Conservation (phyloP, 2,888 invertebrate species). For the Nephrocerus scutellatus region DNA sequence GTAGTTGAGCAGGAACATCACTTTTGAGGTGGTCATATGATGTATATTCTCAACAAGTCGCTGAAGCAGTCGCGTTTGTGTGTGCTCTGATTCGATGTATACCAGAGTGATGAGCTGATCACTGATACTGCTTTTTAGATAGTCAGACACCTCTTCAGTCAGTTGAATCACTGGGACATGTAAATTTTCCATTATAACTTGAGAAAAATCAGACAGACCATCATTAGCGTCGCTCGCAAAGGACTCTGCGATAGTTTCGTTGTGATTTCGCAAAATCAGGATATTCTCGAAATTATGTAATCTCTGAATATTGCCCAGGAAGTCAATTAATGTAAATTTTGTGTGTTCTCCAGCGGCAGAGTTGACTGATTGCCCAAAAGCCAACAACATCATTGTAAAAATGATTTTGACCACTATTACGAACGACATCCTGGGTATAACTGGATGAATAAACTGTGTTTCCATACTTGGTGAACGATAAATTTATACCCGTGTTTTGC, state of each 20-base stretch:
- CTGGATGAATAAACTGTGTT: too few species aligned
- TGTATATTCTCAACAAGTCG: slow-evolving; percentile 27
- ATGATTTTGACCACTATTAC: too few species aligned
- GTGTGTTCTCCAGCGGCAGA: too few species aligned
- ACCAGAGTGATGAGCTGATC: slow-evolving; percentile 28
- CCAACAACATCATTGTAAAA: too few species aligned
- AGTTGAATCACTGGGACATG: slow-evolving; percentile 28
- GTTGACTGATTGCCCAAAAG: too few species aligned
- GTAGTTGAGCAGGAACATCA: slow-evolving; percentile 30
- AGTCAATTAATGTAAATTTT: slow-evolving; percentile 13
- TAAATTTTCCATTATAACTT: slow-evolving; percentile 22
- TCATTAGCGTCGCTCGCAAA: slow-evolving; percentile 10
- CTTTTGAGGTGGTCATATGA: slow-evolving; percentile 29
- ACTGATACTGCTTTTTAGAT: slow-evolving; percentile 23
- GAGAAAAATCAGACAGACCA: too few species aligned
- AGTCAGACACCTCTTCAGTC: slow-evolving; percentile 27
- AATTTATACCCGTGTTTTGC: too few species aligned
- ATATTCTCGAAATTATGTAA: slow-evolving; percentile 24
- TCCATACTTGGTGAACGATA: too few species aligned
- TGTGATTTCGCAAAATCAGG: slow-evolving; percentile 22
- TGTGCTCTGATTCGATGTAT: slow-evolving; percentile 23
- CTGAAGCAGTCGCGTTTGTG: slow-evolving; percentile 23
- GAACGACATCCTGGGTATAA: too few species aligned
- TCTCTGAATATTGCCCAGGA: slow-evolving; percentile 23
- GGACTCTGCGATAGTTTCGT: slow-evolving; percentile 11